Base-by-base conservation (phyloP, 92 coral and sea anemone species). In the Anthopleura xanthogrammica region DNA sequence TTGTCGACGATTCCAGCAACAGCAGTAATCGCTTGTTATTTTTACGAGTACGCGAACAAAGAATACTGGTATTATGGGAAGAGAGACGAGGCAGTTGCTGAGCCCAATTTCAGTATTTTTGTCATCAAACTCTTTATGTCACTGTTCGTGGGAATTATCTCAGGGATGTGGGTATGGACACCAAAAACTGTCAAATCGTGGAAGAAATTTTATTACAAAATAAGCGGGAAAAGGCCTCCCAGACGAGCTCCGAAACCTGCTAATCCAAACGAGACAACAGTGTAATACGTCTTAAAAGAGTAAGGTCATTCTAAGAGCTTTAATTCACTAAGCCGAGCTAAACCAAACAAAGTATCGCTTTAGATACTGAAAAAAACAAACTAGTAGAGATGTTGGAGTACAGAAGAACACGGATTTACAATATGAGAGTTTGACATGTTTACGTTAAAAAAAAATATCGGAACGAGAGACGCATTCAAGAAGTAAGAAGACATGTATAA, bases 151-250 rank as follows among this genome's bases (percentile, higher is more conserved):
- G 99, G 99, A 36, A 91, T 95, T 14, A 92, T 97, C 23, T 91
- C 99, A 24, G 99, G 99, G 24, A 86, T 94, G 71, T 97, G 99
- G 99, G 90, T 97, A 19, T 97, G 98, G 91, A 90, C 99, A 19
- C 75, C 88, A 14, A 97, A 97, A 73, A 92, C 98, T 12, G 41
- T 91, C 12, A 80, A 88, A 41, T 89, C 99, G 20, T 97, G 98
- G 99, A 90, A 86, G 79, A 80, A 71, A 14, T 88, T 97, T 66
- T 94, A 89, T 75, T 77, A 85, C 70, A 74, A 82, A 58, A 52
- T 86, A 39, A 88, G 84, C 40, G 93, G 95, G 58, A 91, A 83
- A 62, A 75, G 82, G 60, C 88, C 87, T 3, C 91, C 86, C 12
- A 76, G 93, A 64, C 90, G 85, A 29, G 70, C 75, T 19, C 56